phyloP scores from a whole-genome alignment of 2,888 invertebrate species.

The Pristionchus maxplancki region DNA sequence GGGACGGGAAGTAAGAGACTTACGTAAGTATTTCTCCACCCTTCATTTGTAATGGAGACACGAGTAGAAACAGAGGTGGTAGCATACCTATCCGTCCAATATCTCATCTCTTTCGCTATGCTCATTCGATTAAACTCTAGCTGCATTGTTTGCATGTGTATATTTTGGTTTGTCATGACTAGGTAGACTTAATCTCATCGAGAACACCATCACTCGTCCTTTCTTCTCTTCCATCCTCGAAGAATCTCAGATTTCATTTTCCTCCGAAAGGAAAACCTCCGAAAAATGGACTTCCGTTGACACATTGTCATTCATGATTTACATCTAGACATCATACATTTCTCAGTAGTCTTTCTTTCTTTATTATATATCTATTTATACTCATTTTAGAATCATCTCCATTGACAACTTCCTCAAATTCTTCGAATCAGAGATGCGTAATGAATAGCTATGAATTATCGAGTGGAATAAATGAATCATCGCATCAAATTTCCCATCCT shows the following conservation, averaged over 20 bases:
- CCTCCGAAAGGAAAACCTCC: background rate
- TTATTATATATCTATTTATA: background rate
- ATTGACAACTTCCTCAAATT: background rate
- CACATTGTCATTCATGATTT: background rate
- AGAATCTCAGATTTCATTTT: background rate
- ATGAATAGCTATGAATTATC: background rate
- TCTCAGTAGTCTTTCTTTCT: background rate
- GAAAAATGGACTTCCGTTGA: constrained; percentile 1
- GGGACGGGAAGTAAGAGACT: background rate
- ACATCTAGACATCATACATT: background rate
- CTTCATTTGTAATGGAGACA: constrained; percentile 38
- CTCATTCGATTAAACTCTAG: background rate
- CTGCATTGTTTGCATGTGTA: background rate
- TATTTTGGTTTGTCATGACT: background rate
- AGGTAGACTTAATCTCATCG: background rate
- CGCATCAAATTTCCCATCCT: background rate
- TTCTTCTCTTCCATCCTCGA: background rate
- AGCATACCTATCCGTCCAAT: background rate
- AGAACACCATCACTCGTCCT: background rate
- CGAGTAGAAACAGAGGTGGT: background rate
- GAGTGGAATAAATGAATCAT: background rate
- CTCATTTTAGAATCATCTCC: background rate
- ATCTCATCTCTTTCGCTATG: background rate
- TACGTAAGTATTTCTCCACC: background rate
- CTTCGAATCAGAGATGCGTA: background rate